Percentiles rank a stretch among this genome's conserved stretches.
phyloP scores from a whole-genome alignment of 2,797 vertebrate species.

The Lycodopsis pacificus region DNA sequence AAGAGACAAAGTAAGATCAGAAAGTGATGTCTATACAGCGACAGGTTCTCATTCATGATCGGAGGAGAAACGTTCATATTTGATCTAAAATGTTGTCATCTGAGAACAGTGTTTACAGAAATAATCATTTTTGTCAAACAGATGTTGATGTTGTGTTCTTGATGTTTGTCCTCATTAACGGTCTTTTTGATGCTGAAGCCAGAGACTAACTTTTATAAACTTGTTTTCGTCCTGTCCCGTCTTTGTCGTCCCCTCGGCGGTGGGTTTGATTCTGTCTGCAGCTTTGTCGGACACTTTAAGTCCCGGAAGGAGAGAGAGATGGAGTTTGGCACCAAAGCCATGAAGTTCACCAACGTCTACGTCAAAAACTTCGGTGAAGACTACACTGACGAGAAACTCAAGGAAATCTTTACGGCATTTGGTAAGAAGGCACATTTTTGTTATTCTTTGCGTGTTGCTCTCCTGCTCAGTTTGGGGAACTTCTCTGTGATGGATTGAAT shows the following conservation, averaged over 20 bases:
- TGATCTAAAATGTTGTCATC: neutral
- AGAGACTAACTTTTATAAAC: neutral
- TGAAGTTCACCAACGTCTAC: slow-evolving; percentile 98
- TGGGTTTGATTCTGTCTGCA: slow-evolving; percentile 64
- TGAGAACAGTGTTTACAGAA: neutral
- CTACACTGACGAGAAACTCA: slow-evolving; percentile 87
- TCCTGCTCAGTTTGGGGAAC: neutral
- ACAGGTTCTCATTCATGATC: neutral
- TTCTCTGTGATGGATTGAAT: neutral
- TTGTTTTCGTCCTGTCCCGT: neutral
- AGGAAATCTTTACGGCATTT: slow-evolving; percentile 90
- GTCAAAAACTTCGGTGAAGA: slow-evolving; percentile 97
- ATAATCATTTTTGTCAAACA: neutral
- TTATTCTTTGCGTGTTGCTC: neutral
- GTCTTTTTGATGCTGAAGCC: slow-evolving; percentile 1
- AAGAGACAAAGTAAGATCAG: slow-evolving; percentile 6
- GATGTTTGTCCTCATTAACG: neutral
- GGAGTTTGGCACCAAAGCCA: slow-evolving; percentile 89
- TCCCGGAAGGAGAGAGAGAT: slow-evolving; percentile 93
- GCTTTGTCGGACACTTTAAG: slow-evolving; percentile 97
- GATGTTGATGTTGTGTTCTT: neutral
- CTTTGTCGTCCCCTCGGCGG: neutral
- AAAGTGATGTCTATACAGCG: neutral
- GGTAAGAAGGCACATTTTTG: slow-evolving; percentile 77
- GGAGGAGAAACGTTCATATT: neutral